Base-by-base conservation (phyloP, 1,140 invertebrate genomes). In the Scaptomyza hsui region DNA sequence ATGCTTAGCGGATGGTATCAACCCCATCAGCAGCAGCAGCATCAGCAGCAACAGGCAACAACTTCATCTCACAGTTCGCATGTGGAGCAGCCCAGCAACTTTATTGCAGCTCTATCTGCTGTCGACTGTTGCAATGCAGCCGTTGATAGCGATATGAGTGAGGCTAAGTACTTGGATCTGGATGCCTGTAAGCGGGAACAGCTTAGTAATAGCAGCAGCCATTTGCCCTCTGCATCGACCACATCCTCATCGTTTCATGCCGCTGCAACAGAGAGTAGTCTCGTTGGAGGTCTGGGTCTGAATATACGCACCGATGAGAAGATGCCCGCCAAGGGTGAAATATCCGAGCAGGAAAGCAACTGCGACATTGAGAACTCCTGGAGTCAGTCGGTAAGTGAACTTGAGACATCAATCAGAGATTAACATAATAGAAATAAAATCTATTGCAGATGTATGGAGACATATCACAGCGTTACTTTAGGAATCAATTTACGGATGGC, bases 261-360 rank as follows among this genome's bases (percentile, higher is more conserved):
- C 19, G 89, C 74, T 0, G 78, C 70, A 13, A 91, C 89, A 4
- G 89, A 91, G 44, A 90, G 88, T 49, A 91, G 89, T 15, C 52
- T 91, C 35, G 82, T 88, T 4, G 82, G 82, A 2, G 89, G 94
- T 16, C 90, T 95, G 3, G 85, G 94, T 19, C 91, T 95, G 6
- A 95, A 96, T 80, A 96, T 97, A 75, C 94, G 95, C 71, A 94
- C 96, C 0, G 96, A 97, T 82, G 96, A 97, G 89, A 94, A 94
- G 52, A 97, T 97, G 95, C 96, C 96, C 29, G 94, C 96, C 0
- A 93, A 95, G 69, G 96, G 96, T 5, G 96, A 96, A 91, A 92
- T 96, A 9, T 96, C 95, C 4, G 96, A 95, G 24, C 96, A 96
- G 89, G 96, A 96, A 70, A 96, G 95, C 91, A 95, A 96, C 79